phyloP scores from a whole-genome alignment of 2,113 vertebrate genomes.

The Esox niger region DNA sequence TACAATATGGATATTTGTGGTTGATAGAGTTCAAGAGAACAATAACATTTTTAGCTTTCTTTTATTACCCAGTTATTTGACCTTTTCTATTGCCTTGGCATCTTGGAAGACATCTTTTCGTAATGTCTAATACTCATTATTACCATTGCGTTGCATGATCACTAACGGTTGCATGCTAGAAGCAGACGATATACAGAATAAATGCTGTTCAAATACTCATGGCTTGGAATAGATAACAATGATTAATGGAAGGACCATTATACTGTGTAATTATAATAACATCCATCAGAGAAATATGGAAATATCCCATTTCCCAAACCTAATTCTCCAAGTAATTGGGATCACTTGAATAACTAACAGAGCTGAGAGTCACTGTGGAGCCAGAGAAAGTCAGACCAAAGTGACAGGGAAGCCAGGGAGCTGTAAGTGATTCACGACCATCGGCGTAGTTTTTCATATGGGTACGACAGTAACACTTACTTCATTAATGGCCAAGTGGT shows the following conservation, averaged over 20 bases:
- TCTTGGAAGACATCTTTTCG: neutral
- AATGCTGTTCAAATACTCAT: constrained; percentile 36
- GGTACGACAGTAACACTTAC: constrained; percentile 49
- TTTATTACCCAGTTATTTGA: neutral
- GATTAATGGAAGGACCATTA: constrained; percentile 46
- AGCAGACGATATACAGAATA: neutral
- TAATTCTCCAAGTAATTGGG: constrained; percentile 61
- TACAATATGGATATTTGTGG: constrained; percentile 13
- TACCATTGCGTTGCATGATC: neutral
- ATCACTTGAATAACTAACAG: constrained; percentile 69
- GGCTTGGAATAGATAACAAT: neutral
- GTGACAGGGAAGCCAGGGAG: constrained; percentile 41
- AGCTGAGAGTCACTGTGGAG: constrained; percentile 65
- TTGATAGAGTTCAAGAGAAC: constrained; percentile 21
- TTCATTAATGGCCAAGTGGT: constrained; percentile 60
- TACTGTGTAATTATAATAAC: constrained; percentile 66
- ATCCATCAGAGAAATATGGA: constrained; percentile 63
- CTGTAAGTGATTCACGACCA: constrained; percentile 43
- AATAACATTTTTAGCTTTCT: constrained; percentile 15
- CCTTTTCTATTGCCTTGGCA: constrained; percentile 3
- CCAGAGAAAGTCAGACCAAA: constrained; percentile 57
- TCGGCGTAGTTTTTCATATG: constrained; percentile 41
- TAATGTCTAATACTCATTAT: neutral
- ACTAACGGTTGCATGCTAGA: too few species aligned
- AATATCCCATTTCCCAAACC: constrained; percentile 59